Evolutionary conservation across 2,888 invertebrate genomes (phyloP), one percentile per base, ranked within the genome.

Genomic region (Caenorhabditis angaria): DNA sequence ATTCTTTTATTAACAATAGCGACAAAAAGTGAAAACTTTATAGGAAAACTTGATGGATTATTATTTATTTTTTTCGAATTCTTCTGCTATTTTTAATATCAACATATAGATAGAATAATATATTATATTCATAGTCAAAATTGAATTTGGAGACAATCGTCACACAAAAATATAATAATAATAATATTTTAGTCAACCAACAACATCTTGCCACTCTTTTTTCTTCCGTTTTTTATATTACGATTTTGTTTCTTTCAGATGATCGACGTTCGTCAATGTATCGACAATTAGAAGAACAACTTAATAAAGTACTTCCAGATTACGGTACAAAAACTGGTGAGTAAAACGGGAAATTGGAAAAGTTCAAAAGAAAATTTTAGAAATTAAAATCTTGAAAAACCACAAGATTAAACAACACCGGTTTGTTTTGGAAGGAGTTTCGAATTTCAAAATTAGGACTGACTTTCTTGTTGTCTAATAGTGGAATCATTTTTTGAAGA

Each of bases 201-300:
- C 32, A n/a, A n/a, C 20, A 48, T 48, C 20, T 10, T 48, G 6
- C 35, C 14, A 14, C 6, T 35, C 35, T 14, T 35, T 35, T 35
- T 14, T 35, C 8, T 10, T 35, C 14, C 18, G n/a, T 51, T 51
- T 24, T 51, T 51, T n/a, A 51, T 51, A 51, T 51, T 51, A 51
- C 51, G 51, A 51, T 51, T 51, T 51, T 14, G 8, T 14, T 51
- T 54, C 14, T 65, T 73, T 27, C 73, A 73, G 70, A 78, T 72
- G 78, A 72, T 64, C 74, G 75, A 24, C 65, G 78, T 24, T 74
- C 74, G 35, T 78, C 78, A 14, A 76, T 78, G 76, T 78, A 78
- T 59, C 74, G 74, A 55, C 76, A 78, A 75, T 58, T 78, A 74
- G 78, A 78, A 29, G 78, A 76, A 54, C 74, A 76, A 32, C 58